Evolutionary conservation across 30 jellyfish, hydroid and myxozoan species (phyloP).

Genomic region (Phacellophora camtschatica): DNA sequence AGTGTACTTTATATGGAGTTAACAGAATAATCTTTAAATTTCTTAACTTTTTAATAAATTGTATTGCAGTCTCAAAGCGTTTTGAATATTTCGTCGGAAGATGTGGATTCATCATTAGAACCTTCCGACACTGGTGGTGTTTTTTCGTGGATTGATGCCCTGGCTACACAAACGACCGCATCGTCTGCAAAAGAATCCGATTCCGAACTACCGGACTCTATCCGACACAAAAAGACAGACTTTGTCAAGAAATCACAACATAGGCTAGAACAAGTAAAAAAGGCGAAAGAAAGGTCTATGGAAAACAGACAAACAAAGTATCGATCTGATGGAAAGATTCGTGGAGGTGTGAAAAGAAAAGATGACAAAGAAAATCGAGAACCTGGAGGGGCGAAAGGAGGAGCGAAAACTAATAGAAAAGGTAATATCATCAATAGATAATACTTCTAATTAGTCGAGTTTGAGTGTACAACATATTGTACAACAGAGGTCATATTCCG

Average conservation of each 20-base stretch:
- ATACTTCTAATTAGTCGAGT: too few species aligned
- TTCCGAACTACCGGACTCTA: conserved; percentile 22
- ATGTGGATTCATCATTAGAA: too few species aligned
- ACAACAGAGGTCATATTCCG: too few species aligned
- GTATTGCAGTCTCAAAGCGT: too few species aligned
- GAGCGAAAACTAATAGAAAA: too few species aligned
- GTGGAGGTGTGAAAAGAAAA: background rate
- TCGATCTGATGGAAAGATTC: conserved; percentile 31
- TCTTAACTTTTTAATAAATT: too few species aligned
- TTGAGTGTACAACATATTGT: too few species aligned
- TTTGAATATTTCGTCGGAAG: too few species aligned
- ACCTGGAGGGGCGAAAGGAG: background rate
- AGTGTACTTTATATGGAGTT: too few species aligned
- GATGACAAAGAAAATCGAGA: background rate
- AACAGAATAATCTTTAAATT: too few species aligned
- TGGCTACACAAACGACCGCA: conserved; percentile 12
- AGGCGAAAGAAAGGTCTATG: background rate
- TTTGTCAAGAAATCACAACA: conserved; percentile 26
- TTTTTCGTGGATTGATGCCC: conserved; percentile 8
- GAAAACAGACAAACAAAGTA: background rate
- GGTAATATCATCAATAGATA: too few species aligned
- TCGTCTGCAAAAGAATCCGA: conserved; percentile 54
- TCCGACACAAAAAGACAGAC: background rate
- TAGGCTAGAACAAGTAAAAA: conserved; percentile 12
- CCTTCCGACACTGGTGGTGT: background rate